Conservation (phyloP, 1,140 invertebrate genomes). For the Trachelipus rathkii region DNA sequence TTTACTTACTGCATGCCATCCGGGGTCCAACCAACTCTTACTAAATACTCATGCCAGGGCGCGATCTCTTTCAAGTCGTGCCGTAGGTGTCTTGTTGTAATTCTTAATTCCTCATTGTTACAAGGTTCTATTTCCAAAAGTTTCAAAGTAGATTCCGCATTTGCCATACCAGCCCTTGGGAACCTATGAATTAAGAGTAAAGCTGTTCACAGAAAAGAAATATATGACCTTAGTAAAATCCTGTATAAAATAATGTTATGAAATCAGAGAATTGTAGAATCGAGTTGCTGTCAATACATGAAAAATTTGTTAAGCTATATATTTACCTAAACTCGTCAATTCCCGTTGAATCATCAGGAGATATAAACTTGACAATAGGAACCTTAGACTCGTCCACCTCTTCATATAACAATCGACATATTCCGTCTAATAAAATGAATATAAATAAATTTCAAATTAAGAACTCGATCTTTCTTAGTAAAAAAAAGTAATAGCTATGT, state of each 20-base stretch:
- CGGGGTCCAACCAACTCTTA: conserved; percentile 87
- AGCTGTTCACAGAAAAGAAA: too few species aligned
- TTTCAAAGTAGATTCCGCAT: conserved; percentile 83
- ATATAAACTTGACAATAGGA: conserved; percentile 83
- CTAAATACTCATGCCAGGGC: conserved; percentile 89
- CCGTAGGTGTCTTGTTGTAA: conserved; percentile 63
- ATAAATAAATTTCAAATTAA: too few species aligned
- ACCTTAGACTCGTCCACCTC: conserved; percentile 93
- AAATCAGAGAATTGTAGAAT: too few species aligned
- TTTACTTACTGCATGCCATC: conserved; percentile 74
- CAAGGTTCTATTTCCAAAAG: conserved; percentile 76
- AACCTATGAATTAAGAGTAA: conserved; percentile 60
- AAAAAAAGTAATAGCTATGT: too few species aligned
- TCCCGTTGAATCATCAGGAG: conserved; percentile 66
- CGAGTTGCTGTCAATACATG: too few species aligned
- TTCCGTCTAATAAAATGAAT: conserved; percentile 55
- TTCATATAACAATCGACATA: conserved; percentile 89
- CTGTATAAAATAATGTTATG: too few species aligned
- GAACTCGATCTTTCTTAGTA: too few species aligned
- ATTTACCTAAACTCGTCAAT: conserved; percentile 72
- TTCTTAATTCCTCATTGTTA: conserved; percentile 61
- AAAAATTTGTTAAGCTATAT: conserved; percentile 26
- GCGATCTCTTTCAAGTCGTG: conserved; percentile 70
- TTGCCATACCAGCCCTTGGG: conserved; percentile 81
- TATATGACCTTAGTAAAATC: too few species aligned